Percentiles rank a stretch among this genome's conserved stretches.
Evolutionary conservation across 2,888 invertebrate species (phyloP).

Genomic region (Aromia moschata): DNA sequence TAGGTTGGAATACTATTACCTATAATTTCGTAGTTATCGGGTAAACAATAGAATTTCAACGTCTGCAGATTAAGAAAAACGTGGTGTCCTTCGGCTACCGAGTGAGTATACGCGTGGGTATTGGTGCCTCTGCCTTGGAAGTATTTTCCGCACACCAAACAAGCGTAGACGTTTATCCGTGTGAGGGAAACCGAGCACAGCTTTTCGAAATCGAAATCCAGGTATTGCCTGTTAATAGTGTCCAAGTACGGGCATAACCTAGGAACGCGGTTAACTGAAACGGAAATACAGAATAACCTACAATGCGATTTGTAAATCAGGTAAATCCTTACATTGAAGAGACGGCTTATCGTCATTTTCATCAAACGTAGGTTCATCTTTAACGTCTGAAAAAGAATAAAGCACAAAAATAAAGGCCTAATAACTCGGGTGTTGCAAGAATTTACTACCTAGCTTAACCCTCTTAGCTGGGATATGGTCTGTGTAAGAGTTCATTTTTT

Average conservation of each 20-base stretch:
- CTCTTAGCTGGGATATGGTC: conserved; percentile 3
- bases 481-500: not conserved
- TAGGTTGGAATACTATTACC: conserved; percentile 65
- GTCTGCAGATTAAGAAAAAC: conserved; percentile 97
- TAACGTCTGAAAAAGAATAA: not conserved
- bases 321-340: not conserved
- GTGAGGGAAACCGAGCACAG: conserved; percentile 97
- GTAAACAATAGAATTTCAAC: conserved; percentile 96
- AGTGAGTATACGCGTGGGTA: conserved; percentile 99
- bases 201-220: conserved; percentile 99
- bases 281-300: no score
- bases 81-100: conserved; percentile 97
- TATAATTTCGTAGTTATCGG: conserved; percentile 99
- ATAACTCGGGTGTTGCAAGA: no score
- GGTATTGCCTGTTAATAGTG: conserved; percentile 94
- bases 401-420: not conserved
- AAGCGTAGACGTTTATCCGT: conserved; percentile 99
- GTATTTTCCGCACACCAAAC: conserved; percentile 98
- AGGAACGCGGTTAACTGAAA: conserved; percentile 21
- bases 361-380: not conserved
- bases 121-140: conserved; percentile 97
- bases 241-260: conserved; percentile 94
- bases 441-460: conserved; percentile 8
- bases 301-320: not conserved
- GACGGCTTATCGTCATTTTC: not conserved